Base-by-base conservation (phyloP, 2,113 vertebrate species). In the Miniopterus natalensis region DNA sequence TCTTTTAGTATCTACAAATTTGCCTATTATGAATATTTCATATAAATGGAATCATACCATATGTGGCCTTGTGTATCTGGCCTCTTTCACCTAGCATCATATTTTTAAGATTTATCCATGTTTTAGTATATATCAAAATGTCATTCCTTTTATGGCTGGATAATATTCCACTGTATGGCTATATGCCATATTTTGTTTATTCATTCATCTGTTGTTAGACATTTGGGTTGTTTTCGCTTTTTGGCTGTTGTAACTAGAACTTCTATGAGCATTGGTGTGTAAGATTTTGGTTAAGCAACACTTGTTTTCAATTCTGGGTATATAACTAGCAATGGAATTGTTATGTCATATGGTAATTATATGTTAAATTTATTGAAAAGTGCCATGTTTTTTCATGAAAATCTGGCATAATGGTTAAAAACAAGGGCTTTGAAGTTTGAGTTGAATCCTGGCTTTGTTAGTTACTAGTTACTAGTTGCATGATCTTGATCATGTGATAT, bases 381-480 rank as follows among this genome's bases (percentile, higher is more conserved):
- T 73, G 6, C 4, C 9, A 51, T 21, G 8, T 8, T 91, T 88
- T 93, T 93, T 88, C 25, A 59, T 14, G 12, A 18, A 88, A 95
- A 92, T 81, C n/a, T 70, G 77, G 15, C 29, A 74, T 53, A 77
- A 18, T 42, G 13, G 8, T 66, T 90, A 61, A 49, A 95, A 86
- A 59, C 59, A 94, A 77, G 51, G 71, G 14, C 57, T 95, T 51
- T 92, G 17, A 57, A 47, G 14, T 89, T 90, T 61, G 5, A 85
- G 59, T 77, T 96, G 66, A 97, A 53, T 86, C n/a, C 75, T 74
- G 55, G 61, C n/a, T 94, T 40, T 81, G 53, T 42, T 73, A 77
- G 15, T 79, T 90, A 77, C 49, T 73, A 77, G 15, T 79, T 90
- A 77, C 27, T 80, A 51, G 20, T 63, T 81, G 7, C 71, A 65